Evolutionary conservation across 1,140 invertebrate genomes (phyloP).

Genomic region (Drosophila prosaltans): DNA sequence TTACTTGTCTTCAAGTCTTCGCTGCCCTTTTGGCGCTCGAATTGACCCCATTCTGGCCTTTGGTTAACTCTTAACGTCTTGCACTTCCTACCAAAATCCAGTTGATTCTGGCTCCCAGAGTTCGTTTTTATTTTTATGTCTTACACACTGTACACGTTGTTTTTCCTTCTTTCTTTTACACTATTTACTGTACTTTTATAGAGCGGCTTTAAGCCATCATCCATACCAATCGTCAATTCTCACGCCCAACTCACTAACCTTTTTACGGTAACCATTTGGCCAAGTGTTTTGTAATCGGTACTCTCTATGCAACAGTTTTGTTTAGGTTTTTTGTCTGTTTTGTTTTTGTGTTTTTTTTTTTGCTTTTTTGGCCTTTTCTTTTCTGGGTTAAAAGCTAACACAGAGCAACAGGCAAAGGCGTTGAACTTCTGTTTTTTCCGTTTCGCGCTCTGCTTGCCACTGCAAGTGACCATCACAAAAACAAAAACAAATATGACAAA

Average conservation of each 20-base stretch:
- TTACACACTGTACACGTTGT: too few species aligned
- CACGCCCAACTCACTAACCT: conserved; percentile 70
- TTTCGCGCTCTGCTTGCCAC: conserved; percentile 55
- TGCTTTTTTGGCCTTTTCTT: conserved; percentile 1
- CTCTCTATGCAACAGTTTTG: conserved; percentile 26
- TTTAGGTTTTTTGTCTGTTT: neutral
- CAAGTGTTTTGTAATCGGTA: conserved; percentile 53
- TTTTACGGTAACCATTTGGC: conserved; percentile 38
- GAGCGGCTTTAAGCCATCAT: conserved; percentile 49
- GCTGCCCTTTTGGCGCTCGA: conserved; percentile 42
- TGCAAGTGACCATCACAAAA: conserved; percentile 44
- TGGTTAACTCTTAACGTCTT: conserved; percentile 29
- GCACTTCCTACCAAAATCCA: conserved; percentile 4
- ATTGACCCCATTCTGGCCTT: conserved; percentile 57
- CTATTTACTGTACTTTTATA: conserved; percentile 58
- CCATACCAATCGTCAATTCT: conserved; percentile 51
- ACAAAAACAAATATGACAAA: too few species aligned
- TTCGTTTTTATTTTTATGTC: neutral
- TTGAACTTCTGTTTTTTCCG: conserved; percentile 21
- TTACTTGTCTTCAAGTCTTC: conserved; percentile 32
- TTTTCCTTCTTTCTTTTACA: neutral
- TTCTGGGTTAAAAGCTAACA: conserved; percentile 39
- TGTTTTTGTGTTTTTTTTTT: conserved; percentile 9
- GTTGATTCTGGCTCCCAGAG: conserved; percentile 20
- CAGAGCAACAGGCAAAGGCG: conserved; percentile 11